These are phyloP conservation scores for Alosa alosa DNA, from an alignment of 2,113 vertebrate genomes.

Conservation along the genomic window DNA sequence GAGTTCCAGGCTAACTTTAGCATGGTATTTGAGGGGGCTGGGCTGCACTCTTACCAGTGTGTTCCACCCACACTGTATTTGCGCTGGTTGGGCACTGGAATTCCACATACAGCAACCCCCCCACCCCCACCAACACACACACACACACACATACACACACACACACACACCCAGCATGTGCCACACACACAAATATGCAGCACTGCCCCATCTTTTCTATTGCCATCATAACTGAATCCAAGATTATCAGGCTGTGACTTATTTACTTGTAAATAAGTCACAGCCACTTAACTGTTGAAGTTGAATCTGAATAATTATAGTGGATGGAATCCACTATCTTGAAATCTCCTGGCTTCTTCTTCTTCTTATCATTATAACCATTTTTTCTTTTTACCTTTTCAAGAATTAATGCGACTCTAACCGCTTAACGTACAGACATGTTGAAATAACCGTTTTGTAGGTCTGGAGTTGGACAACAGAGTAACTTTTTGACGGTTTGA, in stretches of 20 bases:
- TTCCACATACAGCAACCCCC: slow-evolving; percentile 31
- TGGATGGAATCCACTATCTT: no score
- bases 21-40: slow-evolving; percentile 40
- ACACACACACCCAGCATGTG: background rate
- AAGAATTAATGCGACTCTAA: no score
- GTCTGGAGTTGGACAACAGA: no score
- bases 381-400: no score
- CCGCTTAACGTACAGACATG: no score
- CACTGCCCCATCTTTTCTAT: background rate
- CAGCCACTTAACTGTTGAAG: background rate
- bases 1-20: slow-evolving; percentile 67
- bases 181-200: background rate
- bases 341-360: no score
- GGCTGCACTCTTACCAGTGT: slow-evolving; percentile 56
- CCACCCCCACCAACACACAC: background rate
- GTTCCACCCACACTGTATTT: slow-evolving; percentile 73
- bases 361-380: no score
- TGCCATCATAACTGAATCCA: background rate
- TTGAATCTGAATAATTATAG: background rate
- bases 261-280: background rate
- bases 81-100: slow-evolving; percentile 67
- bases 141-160: background rate
- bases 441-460: no score
- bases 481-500: no score
- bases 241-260: background rate